A percentile compares a stretch with the other conserved stretches of the same genome.
Evolutionary conservation across 2,888 invertebrate species (phyloP).

Genomic region (Tinea pellionella): DNA sequence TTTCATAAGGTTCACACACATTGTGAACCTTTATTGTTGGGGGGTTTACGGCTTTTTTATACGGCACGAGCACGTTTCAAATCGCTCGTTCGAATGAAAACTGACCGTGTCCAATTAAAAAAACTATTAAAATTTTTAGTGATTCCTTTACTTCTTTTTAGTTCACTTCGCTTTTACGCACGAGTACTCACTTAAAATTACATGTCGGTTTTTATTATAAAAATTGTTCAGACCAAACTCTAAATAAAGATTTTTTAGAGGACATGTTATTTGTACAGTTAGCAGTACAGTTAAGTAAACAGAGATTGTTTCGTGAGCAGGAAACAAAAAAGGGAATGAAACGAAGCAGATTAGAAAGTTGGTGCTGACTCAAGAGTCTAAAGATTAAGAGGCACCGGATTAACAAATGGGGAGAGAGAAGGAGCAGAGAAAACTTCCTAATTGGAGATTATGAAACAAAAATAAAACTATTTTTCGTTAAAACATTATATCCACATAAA

Average conservation of each 20-base stretch:
- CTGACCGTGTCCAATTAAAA: neutral
- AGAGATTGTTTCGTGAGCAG: neutral
- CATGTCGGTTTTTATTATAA: no score
- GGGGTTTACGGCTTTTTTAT: neutral
- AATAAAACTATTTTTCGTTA: constrained; percentile 20
- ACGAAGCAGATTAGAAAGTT: constrained; percentile 11
- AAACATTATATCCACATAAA: neutral
- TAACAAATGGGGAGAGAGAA: constrained; percentile 18
- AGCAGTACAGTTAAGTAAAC: neutral
- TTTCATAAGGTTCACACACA: neutral
- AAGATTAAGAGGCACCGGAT: constrained; percentile 28
- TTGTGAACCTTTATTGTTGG: neutral
- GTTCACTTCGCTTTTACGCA: no score
- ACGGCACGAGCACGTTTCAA: neutral
- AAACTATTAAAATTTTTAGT: neutral
- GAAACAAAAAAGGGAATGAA: neutral
- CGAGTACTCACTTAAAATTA: no score
- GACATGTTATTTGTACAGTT: no score
- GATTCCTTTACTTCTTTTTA: no score
- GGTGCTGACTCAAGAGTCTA: constrained; percentile 17
- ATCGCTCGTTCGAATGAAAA: neutral
- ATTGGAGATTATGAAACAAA: constrained; percentile 35
- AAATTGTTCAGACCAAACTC: no score
- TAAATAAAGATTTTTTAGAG: no score
- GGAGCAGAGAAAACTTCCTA: constrained; percentile 28